These are phyloP conservation scores for Archivesica marissinica DNA, from an alignment of 1,140 invertebrate species.

Conservation along the genomic window DNA sequence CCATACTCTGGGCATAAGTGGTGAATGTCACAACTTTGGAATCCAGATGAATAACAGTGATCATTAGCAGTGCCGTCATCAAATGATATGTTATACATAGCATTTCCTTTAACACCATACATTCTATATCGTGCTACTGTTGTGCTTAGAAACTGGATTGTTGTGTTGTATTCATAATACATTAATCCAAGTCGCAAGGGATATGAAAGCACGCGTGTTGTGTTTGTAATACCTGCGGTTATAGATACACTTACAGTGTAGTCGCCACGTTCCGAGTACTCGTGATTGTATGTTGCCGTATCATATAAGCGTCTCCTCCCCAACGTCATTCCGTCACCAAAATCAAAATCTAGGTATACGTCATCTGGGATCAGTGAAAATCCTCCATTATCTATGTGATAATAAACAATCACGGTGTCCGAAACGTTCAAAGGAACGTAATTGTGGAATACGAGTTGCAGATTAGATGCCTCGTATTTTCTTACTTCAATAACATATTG, in stretches of 20 bases:
- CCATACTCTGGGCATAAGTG: slow-evolving; percentile 42
- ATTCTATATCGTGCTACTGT: slow-evolving; percentile 27
- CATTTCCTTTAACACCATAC: slow-evolving; percentile 23
- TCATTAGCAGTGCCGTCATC: not conserved
- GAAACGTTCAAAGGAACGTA: slow-evolving; percentile 44
- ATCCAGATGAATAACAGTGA: not conserved
- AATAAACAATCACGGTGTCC: slow-evolving; percentile 33
- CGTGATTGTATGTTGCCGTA: slow-evolving; percentile 1
- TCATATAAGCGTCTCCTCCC: not conserved
- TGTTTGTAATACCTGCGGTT: not conserved
- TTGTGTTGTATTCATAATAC: slow-evolving; percentile 51
- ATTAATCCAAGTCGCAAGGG: slow-evolving; percentile 40
- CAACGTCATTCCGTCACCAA: not conserved
- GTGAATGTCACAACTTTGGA: slow-evolving; percentile 8
- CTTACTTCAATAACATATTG: slow-evolving; percentile 6
- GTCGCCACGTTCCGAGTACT: slow-evolving; percentile 35
- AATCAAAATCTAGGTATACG: slow-evolving; percentile 23
- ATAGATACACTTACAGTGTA: slow-evolving; percentile 10
- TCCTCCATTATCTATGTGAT: slow-evolving; percentile 41
- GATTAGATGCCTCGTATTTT: slow-evolving; percentile 22
- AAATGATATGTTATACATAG: slow-evolving; percentile 26
- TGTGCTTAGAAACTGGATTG: slow-evolving; percentile 10
- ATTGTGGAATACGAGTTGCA: not conserved
- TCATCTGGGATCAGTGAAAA: slow-evolving; percentile 39
- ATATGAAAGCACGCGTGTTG: not conserved